A percentile compares a stretch with the other conserved stretches of the same genome.
Evolutionary conservation across 1,140 invertebrate genomes (phyloP).

Genomic region (Drosophila miranda): DNA sequence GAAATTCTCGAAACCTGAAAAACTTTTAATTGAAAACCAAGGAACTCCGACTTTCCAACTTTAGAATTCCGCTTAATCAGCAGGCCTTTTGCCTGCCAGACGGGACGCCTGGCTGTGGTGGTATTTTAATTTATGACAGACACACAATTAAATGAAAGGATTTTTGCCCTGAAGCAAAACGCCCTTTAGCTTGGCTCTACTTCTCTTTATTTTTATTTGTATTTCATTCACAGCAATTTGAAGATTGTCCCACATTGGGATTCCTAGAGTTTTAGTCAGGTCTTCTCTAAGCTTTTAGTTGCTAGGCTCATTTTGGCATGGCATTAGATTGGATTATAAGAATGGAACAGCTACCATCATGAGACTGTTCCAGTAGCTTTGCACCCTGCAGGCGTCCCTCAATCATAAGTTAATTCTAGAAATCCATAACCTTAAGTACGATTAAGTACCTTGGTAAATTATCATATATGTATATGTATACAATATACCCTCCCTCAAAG

Average conservation of each 20-base stretch:
- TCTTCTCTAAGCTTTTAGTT: constrained; percentile 8
- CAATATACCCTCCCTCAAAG: not conserved
- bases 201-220: not conserved
- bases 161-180: constrained; percentile 21
- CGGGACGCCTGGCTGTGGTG: not conserved
- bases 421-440: constrained; percentile 7
- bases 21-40: constrained; percentile 75
- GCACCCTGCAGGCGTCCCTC: not conserved
- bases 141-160: constrained; percentile 57
- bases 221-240: constrained; percentile 28
- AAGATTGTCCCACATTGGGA: constrained; percentile 36
- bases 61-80: constrained; percentile 41
- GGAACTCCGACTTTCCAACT: constrained; percentile 20
- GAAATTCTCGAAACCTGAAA: constrained; percentile 56
- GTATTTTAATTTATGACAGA: constrained; percentile 61
- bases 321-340: not conserved
- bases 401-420: not conserved
- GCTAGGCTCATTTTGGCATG: not conserved
- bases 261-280: constrained; percentile 5
- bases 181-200: not conserved
- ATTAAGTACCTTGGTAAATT: constrained; percentile 25
- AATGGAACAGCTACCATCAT: too few species aligned
- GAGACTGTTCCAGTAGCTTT: too few species aligned
- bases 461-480: constrained; percentile 1
- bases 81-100: too few species aligned